Evolutionary conservation across 2,797 vertebrate species (phyloP).

Genomic region (Artibeus jamaicensis): DNA sequence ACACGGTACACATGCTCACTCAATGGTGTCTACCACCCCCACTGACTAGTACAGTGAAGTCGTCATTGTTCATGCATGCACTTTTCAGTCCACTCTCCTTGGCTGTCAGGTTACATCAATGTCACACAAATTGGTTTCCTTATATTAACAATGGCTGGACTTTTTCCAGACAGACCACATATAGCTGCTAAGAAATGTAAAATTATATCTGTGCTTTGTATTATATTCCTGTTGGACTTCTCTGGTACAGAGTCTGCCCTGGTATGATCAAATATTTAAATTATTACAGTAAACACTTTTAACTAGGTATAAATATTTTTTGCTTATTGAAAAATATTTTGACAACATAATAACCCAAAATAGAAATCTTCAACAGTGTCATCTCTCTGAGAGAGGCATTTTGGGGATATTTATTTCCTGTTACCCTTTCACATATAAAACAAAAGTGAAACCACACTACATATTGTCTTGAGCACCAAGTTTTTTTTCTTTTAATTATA

Average conservation of each 20-base stretch:
- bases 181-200: background rate
- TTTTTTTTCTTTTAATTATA: background rate
- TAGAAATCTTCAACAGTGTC: background rate
- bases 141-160: background rate
- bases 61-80: background rate
- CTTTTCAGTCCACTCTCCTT: background rate
- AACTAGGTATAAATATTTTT: background rate
- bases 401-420: background rate
- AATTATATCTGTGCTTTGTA: background rate
- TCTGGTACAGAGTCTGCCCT: background rate
- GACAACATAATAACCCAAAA: constrained; percentile 2
- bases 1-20: background rate
- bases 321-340: constrained; percentile 41
- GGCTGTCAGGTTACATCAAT: background rate
- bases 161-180: background rate
- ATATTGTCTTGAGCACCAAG: background rate
- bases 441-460: background rate
- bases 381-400: background rate
- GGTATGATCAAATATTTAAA: background rate
- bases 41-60: background rate
- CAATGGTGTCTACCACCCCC: background rate
- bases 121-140: background rate
- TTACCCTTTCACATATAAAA: constrained; percentile 16
- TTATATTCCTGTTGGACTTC: background rate
- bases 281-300: background rate